phyloP scores from a whole-genome alignment of 2,888 invertebrate species.

The Parnassius orleans region DNA sequence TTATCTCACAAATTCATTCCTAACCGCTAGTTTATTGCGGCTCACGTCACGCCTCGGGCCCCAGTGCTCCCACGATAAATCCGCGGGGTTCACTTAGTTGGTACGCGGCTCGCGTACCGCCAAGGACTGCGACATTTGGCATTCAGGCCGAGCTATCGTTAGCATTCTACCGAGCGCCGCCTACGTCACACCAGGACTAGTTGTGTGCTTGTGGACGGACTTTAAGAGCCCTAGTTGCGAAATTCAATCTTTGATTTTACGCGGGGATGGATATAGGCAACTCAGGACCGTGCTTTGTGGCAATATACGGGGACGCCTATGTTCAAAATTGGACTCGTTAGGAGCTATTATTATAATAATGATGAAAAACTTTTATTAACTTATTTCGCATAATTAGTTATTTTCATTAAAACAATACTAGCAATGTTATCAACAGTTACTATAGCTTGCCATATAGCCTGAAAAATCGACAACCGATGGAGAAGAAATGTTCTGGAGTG shows the following conservation, averaged over 20 bases:
- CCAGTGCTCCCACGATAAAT: slow-evolving; percentile 30
- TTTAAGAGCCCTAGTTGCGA: slow-evolving; percentile 7
- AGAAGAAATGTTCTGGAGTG: too few relatives aligned
- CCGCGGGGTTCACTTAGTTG: slow-evolving; percentile 33
- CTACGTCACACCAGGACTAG: slow-evolving; percentile 13
- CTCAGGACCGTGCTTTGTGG: too few relatives aligned
- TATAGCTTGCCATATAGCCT: too few relatives aligned
- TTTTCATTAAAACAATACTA: too few relatives aligned
- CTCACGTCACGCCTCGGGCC: slow-evolving; percentile 6
- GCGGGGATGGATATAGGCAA: background rate
- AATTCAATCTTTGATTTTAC: slow-evolving; percentile 9
- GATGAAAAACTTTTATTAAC: too few relatives aligned
- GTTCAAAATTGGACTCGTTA: too few relatives aligned
- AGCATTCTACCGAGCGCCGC: slow-evolving; percentile 7
- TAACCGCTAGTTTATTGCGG: slow-evolving; percentile 17
- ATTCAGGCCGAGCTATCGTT: slow-evolving; percentile 10
- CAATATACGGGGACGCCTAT: too few relatives aligned
- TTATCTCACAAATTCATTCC: slow-evolving; percentile 18
- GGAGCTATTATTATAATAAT: too few relatives aligned
- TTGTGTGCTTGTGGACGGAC: slow-evolving; percentile 16
- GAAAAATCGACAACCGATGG: too few relatives aligned
- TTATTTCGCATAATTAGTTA: too few relatives aligned
- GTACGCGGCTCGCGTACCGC: slow-evolving; percentile 62
- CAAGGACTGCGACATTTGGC: slow-evolving; percentile 22
- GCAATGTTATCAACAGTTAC: too few relatives aligned